phyloP scores from a whole-genome alignment of 2,113 vertebrate genomes.

The Sinocyclocheilus rhinocerous region DNA sequence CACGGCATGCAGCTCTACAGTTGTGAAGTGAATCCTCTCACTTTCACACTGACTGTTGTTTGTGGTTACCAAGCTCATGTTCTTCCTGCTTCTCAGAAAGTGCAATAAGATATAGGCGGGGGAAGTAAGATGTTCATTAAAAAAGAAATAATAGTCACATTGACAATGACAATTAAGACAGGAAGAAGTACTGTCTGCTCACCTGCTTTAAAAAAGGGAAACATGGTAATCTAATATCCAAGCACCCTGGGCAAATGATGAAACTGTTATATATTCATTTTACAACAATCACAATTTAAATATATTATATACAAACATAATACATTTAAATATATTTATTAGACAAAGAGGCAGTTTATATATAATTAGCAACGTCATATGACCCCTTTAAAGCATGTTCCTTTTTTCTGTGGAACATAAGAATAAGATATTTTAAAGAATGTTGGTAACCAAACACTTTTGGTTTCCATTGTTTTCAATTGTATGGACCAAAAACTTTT shows the following conservation, averaged over 20 bases:
- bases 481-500: neutral
- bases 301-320: neutral
- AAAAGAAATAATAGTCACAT: neutral
- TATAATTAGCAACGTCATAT: too few species aligned
- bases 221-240: neutral
- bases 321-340: neutral
- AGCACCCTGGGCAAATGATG: neutral
- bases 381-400: neutral
- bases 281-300: neutral
- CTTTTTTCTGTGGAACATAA: neutral
- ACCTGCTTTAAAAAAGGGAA: neutral
- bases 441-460: neutral
- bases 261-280: neutral
- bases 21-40: neutral
- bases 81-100: conserved; percentile 69
- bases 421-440: neutral
- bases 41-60: neutral
- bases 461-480: neutral
- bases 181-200: neutral
- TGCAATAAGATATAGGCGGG: conserved; percentile 54
- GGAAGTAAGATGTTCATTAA: neutral
- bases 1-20: neutral
- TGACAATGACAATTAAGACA: neutral
- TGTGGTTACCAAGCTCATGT: conserved; percentile 21
- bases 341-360: too few species aligned